phyloP scores from a whole-genome alignment of 2,888 invertebrate genomes.

The Saturnia pavonia region DNA sequence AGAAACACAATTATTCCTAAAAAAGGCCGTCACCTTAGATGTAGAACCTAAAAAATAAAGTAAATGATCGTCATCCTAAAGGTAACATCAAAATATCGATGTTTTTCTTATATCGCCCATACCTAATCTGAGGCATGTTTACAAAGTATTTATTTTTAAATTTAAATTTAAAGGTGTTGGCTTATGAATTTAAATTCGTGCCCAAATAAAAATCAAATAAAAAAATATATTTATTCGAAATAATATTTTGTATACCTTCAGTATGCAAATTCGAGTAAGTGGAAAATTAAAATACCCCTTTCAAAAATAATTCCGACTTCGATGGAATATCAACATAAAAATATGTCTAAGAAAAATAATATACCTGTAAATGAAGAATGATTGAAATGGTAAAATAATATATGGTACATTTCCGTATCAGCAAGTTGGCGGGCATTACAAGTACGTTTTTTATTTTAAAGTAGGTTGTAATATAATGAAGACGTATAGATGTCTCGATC shows the following conservation, averaged over 20 bases:
- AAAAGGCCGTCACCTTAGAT: too few relatives aligned
- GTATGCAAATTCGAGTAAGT: not conserved
- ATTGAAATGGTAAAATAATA: not conserved
- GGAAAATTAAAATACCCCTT: not conserved
- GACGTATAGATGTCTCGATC: not conserved
- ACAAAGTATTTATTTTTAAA: too few relatives aligned
- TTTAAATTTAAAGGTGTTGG: too few relatives aligned
- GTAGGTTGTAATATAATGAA: not conserved
- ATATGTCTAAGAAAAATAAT: not conserved
- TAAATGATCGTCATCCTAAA: too few relatives aligned
- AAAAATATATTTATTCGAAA: not conserved
- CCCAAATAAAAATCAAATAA: not conserved
- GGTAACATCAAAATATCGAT: too few relatives aligned
- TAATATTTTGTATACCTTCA: not conserved
- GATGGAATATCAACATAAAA: not conserved
- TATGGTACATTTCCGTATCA: not conserved
- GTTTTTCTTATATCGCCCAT: too few relatives aligned
- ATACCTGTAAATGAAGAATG: not conserved
- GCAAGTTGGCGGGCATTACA: not conserved
- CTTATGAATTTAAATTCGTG: not conserved
- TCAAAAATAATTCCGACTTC: not conserved
- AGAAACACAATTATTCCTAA: too few relatives aligned
- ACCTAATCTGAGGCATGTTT: too few relatives aligned
- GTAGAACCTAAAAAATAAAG: too few relatives aligned
- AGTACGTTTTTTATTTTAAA: not conserved